phyloP scores from a whole-genome alignment of 2,797 vertebrate genomes.

The Epinephelus awoara region DNA sequence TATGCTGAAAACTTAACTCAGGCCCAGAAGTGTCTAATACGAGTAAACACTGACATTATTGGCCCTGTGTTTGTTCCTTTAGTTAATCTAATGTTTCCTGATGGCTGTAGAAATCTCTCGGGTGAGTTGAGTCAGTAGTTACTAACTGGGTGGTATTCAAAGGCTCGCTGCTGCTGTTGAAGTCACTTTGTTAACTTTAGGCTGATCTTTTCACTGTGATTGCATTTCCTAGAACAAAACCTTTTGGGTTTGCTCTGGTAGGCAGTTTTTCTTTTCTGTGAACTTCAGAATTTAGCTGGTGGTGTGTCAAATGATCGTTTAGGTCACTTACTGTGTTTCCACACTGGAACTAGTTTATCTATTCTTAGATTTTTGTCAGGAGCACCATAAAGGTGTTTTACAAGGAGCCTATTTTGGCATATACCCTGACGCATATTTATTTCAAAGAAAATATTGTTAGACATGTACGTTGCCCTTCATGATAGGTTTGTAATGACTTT shows the following conservation, averaged over 20 bases:
- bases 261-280: background rate
- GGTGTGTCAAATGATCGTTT: background rate
- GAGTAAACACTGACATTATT: conserved; percentile 3
- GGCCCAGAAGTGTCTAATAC: conserved; percentile 1
- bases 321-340: background rate
- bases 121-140: conserved; percentile 54
- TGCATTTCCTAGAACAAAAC: conserved; percentile 23
- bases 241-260: conserved; percentile 16
- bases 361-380: background rate
- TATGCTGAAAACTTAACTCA: conserved; percentile 11
- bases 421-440: background rate
- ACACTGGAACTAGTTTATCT: background rate
- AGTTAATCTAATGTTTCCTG: conserved; percentile 25
- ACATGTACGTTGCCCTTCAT: background rate
- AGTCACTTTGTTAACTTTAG: conserved; percentile 23
- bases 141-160: conserved; percentile 15
- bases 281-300: conserved; percentile 2
- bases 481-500: background rate
- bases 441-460: conserved; percentile 1
- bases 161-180: conserved; percentile 20
- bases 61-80: conserved; percentile 12
- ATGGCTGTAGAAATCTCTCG: conserved; percentile 43
- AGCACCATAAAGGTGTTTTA: background rate
- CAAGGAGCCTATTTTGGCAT: background rate
- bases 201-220: conserved; percentile 21